Evolutionary conservation across 2,113 vertebrate species (phyloP), one percentile per base, ranked within the genome.

Genomic region (Protomyctophum bolini): DNA sequence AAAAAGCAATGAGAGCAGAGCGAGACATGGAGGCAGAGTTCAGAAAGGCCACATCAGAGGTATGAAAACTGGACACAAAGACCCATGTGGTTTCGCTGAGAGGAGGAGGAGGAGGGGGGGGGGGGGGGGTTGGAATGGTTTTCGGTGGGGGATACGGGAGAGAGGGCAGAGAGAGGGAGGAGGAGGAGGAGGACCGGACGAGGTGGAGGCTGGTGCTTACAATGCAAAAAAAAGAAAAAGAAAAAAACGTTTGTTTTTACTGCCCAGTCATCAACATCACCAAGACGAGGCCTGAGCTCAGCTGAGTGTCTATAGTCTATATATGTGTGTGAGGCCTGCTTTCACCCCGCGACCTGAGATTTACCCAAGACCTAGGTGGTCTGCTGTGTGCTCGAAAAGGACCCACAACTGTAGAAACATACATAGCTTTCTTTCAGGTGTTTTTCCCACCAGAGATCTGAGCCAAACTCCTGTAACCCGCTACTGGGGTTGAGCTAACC

Each of bases 11-110:
- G 74, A 71, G 61, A 79, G 66, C 10, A 71, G 61, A 79, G 66
- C 10, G 66, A 78, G 63, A 63, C 78, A 41, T 6, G 45, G 28
- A 51, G 47, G 55, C 12, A 11, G 58, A 85, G 78, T 84, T 86
- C 82, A 89, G 63, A 87, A 59, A 72, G 71, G 82, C 88, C 88
- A 89, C 89, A 88, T 91, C 84, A 88, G 82, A 87, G 58, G 71
- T 68, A 56, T 58, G 69, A 7, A 61, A 52, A 4, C 56, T 67
- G 80, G 79, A 84, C 79, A 84, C 83, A 79, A 83, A 87, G 81
- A 66, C 70, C 75, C 52, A 62, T 85, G 88, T 60, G 85, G 86
- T 87, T 83, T 63, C 12, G 68, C 45, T 8, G 48, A 68, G 48
- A 68, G 67, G 63, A 62, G 59, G 61, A 4, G 29, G 63, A 41